Evolutionary conservation across 2,113 vertebrate species (phyloP), one percentile per base, ranked within the genome.

Genomic region (Scytalopus superciliaris): DNA sequence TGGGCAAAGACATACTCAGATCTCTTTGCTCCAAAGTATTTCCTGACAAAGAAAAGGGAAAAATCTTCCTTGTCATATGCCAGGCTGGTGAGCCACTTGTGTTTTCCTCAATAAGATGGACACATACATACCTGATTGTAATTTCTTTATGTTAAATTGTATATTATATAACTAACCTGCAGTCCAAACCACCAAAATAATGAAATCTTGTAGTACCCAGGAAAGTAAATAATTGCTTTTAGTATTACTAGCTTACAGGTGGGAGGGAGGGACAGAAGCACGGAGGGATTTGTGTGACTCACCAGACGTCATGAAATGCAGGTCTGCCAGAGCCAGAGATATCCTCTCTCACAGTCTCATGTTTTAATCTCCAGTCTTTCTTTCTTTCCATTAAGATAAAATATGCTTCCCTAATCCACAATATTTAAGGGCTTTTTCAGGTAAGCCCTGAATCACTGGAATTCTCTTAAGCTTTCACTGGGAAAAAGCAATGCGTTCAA

Each of bases 341-440:
- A 74, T 23, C 62, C 76, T 78, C 49, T 93, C 76, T 78, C 2
- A 4, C 40, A 33, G 89, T 45, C 84, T 95, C 74, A 66, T 84
- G 66, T 53, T 91, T 90, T 90, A 93, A 84, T 90, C 86, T 30
- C 30, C 74, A 37, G 21, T 44, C 40, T 22, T 47, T 80, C 67
- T 84, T 45, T 78, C 69, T 50, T 90, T 77, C 52, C 55, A 81
- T 88, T 70, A 74, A 87, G 73, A 52, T 27, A 75, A 93, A 96
- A 92, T 89, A 92, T 44, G 88, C 78, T 92, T 89, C 40, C 44
- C 62, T 87, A 87, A 90, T 78, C 68, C 77, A 59, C 60, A 59
- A 25, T 35, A 74, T 37, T 63, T 49, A 74, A 55, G 35, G 2
- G 55, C 68, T 89, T 89, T 90, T 94, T 59, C 68, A 88, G 88